Evolutionary conservation across 2,113 vertebrate species (phyloP), one percentile per base, ranked within the genome.

Genomic region (Gnathonemus longibarbis): DNA sequence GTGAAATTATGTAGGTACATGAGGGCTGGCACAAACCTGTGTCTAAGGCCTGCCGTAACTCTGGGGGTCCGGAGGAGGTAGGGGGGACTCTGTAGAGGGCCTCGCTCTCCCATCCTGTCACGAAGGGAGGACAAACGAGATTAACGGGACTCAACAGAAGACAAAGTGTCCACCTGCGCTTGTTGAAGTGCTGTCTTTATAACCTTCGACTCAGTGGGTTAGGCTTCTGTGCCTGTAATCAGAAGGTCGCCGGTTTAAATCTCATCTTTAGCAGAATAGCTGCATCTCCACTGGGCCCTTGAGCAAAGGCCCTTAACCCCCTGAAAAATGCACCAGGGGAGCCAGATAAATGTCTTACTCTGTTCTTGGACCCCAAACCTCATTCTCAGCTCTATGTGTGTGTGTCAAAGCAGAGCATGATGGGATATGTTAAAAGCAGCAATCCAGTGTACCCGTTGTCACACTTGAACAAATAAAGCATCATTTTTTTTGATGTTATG

Each of bases 11-110:
- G 9, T 10, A 50, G 31, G 24, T 6, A 35, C 3, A 53, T 6
- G n/a, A 45, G 77, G 9, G 46, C 13, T 21, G n/a, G 27, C 8
- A 90, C 94, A 94, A 90, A 96, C 96, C 96, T 0, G 92, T n/a
- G 56, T 96, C 94, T 8, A 97, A 94, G 6, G 93, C 93, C 91
- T 96, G 94, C 0, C 94, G 93, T 84, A 96, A 92, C 89, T 96
- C 94, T 49, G 93, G 74, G 24, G 93, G 93, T 11, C 91, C 93
- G 45, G 90, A 85, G 0, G 53, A 89, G 1, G 90, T 84, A 0
- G 93, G 89, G 0, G 89, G 8, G 0, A 91, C 85, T 88, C 85
- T 92, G 91, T 95, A 95, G 89, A 95, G 90, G 5, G 86, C 66
- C 89, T 95, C 95, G 0, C 89, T 94, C 91, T 96, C 95, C 0